Evolutionary conservation across 2,888 invertebrate species (phyloP).

Genomic region (Plemyria rubiginata): DNA sequence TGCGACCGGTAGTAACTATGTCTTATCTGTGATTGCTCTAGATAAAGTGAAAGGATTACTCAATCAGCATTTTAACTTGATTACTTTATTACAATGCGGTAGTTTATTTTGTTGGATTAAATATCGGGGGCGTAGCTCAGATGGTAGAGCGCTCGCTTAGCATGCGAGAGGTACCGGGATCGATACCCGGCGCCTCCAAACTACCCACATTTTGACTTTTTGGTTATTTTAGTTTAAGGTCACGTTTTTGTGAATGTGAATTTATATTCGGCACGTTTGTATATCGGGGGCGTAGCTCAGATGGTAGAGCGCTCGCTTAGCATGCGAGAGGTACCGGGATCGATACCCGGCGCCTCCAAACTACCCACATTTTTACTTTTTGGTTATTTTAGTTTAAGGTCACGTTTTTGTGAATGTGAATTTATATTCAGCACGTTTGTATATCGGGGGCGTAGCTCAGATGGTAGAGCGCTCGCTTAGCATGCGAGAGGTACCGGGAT

Average conservation of each 20-base stretch:
- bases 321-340: conserved; percentile 85
- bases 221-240: conserved; percentile 10
- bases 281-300: conserved; percentile 82
- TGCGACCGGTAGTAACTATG: conserved; percentile 20
- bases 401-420: too few relatives aligned
- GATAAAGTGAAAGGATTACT: conserved; percentile 41
- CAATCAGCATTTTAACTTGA: conserved; percentile 31
- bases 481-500: conserved; percentile 85
- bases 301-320: conserved; percentile 86
- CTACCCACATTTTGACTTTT: conserved; percentile 34
- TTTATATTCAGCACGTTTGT: not conserved
- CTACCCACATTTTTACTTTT: conserved; percentile 2
- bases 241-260: conserved; percentile 8
- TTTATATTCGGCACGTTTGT: not conserved
- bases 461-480: conserved; percentile 86
- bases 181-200: conserved; percentile 84
- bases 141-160: conserved; percentile 86
- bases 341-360: conserved; percentile 84
- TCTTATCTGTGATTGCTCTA: conserved; percentile 35
- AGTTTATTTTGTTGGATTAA: conserved; percentile 16
- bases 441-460: conserved; percentile 82
- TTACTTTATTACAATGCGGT: conserved; percentile 18
- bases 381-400: too few relatives aligned
- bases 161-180: conserved; percentile 85
- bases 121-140: conserved; percentile 66